Evolutionary conservation across 2,113 vertebrate genomes (phyloP).

Genomic region (Bubo blakistoni): DNA sequence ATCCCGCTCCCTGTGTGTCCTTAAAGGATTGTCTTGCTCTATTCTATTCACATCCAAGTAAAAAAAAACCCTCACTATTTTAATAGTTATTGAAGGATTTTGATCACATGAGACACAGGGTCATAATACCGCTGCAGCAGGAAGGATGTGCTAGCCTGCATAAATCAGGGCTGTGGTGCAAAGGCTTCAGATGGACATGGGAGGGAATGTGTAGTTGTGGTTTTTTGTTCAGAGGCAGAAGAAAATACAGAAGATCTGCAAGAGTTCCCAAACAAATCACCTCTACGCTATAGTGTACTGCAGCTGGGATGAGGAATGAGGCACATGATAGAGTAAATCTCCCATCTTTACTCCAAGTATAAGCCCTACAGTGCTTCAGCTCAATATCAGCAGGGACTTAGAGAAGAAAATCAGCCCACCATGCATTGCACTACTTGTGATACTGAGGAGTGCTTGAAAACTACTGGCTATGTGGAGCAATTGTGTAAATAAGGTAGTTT

Average conservation of each 20-base stretch:
- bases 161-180: rapidly evolving
- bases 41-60: neutral
- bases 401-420: neutral
- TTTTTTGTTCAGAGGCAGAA: neutral
- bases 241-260: neutral
- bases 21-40: neutral
- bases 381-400: neutral
- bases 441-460: neutral
- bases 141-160: neutral
- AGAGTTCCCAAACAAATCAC: neutral
- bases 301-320: neutral
- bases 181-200: neutral
- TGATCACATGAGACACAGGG: neutral
- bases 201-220: neutral
- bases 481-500: rapidly evolving
- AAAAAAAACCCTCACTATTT: neutral
- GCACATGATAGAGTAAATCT: neutral
- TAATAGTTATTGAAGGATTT: neutral
- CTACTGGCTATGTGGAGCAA: neutral
- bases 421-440: neutral
- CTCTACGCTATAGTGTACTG: neutral
- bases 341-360: neutral
- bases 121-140: rapidly evolving
- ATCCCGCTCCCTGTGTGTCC: neutral
- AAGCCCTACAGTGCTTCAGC: neutral